phyloP scores from a whole-genome alignment of 1,140 invertebrate species.

The Zaprionus ornatus region DNA sequence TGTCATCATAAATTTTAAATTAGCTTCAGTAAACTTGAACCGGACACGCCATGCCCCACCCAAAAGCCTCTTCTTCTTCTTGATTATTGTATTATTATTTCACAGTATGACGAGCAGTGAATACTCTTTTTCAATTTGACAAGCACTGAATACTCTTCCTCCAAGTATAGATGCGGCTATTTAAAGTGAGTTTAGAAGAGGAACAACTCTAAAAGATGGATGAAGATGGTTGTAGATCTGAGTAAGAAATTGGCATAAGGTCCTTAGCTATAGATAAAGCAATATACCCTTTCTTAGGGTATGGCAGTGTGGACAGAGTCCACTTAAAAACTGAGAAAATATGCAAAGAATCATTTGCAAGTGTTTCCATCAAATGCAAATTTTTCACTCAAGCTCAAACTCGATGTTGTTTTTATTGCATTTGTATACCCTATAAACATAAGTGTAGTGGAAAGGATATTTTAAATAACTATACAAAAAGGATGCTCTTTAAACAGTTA shows the following conservation, averaged over 20 bases:
- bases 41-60: slow-evolving; percentile 12
- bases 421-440: neutral
- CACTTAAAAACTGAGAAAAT: neutral
- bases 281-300: neutral
- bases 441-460: neutral
- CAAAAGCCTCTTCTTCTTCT: slow-evolving; percentile 9
- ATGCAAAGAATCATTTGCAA: neutral
- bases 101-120: neutral
- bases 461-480: neutral
- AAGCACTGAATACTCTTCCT: neutral
- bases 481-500: too few species aligned
- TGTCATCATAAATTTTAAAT: slow-evolving; percentile 72
- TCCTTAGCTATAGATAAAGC: too few species aligned
- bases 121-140: slow-evolving; percentile 1
- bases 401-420: slow-evolving; percentile 15
- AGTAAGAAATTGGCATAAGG: too few species aligned
- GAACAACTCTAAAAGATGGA: too few species aligned
- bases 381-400: slow-evolving; percentile 23
- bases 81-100: slow-evolving; percentile 47
- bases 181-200: too few species aligned
- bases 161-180: too few species aligned
- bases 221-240: too few species aligned
- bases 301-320: neutral
- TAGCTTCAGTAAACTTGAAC: slow-evolving; percentile 59
- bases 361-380: slow-evolving; percentile 40